Base-by-base conservation (phyloP, 1,140 invertebrate species). In the Zaprionus davidi region DNA sequence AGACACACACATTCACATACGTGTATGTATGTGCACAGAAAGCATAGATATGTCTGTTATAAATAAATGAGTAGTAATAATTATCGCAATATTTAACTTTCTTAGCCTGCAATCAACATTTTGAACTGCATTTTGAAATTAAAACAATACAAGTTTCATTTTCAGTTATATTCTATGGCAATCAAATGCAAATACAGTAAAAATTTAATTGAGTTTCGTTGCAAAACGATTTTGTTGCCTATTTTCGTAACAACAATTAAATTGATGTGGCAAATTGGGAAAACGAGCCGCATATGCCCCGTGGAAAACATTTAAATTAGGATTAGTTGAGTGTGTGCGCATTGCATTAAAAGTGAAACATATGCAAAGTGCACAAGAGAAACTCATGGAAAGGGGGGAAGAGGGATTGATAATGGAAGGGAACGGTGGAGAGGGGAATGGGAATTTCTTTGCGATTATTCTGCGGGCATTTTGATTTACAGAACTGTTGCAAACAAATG, bases 181-280 rank as follows among this genome's bases (percentile, higher is more conserved):
- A 88, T 87, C 78, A 80, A 83, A 87, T 87, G 57, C 59, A 34
- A 36, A 70, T 44, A 22, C 64, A 66, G 41, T 66, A 58, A n/a
- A 15, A 59, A 76, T 76, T 84, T 76, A 84, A 88, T 88, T 84
- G 68, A 84, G 81, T 87, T 83, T 81, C 63, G 76, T 81, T 84
- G 84, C 84, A 81, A 78, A 88, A 63, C 65, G 53, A 41, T 80
- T 28, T 56, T 49, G 17, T 68, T 41, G 66, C 62, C 59, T 57
- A 73, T 73, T 73, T 63, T 63, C 13, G 57, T 38, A 44, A 57
- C 41, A 78, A 79, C 84, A 88, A 88, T 84, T 88, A 88, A 81
- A 88, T 76, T 68, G 36, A 53, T 41, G 38, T 6, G 38, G 38
- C 38, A n/a, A 60, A 20, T n/a, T 5, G n/a, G 22, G 12, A 24